Conservation (phyloP, 2,888 invertebrate species). For the Sphinx pinastri region DNA sequence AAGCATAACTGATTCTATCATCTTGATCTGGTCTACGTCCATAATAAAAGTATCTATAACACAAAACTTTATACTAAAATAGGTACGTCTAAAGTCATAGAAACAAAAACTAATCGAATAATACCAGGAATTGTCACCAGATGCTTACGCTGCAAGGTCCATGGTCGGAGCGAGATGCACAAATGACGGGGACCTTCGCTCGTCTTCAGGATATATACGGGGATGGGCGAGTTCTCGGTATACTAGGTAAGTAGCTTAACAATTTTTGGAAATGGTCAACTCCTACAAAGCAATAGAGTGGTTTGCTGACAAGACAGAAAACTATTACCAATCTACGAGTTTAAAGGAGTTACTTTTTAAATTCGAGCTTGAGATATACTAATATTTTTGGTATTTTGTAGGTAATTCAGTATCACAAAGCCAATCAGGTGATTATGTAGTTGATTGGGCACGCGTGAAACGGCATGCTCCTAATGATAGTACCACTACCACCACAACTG, state of each 20-base stretch:
- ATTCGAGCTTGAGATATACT: too few relatives aligned
- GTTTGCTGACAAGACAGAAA: too few relatives aligned
- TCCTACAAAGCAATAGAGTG: too few relatives aligned
- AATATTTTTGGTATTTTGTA: slow-evolving; percentile 38
- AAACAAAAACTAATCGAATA: background rate
- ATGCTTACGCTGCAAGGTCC: slow-evolving; percentile 83
- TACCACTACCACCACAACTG: slow-evolving; percentile 27
- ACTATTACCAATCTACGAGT: too few relatives aligned
- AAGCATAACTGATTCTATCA: too few relatives aligned
- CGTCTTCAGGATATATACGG: slow-evolving; percentile 84
- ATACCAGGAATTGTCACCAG: slow-evolving; percentile 50
- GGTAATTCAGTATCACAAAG: slow-evolving; percentile 75
- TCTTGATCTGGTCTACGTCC: background rate
- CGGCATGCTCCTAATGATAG: slow-evolving; percentile 56
- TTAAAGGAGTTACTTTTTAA: too few relatives aligned
- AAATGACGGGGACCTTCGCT: slow-evolving; percentile 83
- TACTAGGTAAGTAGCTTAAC: slow-evolving; percentile 66
- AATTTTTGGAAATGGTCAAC: too few relatives aligned
- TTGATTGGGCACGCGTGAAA: slow-evolving; percentile 62
- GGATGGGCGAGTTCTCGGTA: slow-evolving; percentile 82
- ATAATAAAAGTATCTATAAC: background rate
- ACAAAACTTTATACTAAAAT: too few relatives aligned
- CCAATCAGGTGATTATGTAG: slow-evolving; percentile 57
- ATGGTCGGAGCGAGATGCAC: slow-evolving; percentile 84
- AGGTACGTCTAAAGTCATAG: too few relatives aligned